Conservation (phyloP, 2,113 vertebrate species). For the Chaetodon auriga region DNA sequence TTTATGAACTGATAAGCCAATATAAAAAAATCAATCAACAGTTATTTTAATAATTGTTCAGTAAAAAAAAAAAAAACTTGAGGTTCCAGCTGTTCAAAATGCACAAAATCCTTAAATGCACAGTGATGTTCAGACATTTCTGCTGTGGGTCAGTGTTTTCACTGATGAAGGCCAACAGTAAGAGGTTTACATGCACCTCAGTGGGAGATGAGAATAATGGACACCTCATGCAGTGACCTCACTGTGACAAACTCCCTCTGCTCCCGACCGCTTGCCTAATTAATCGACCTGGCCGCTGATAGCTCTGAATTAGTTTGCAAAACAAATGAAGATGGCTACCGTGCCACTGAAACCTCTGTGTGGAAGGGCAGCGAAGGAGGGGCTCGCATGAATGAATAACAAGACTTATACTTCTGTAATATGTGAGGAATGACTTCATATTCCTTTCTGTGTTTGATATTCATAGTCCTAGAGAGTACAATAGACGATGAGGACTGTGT, state of each 20-base stretch:
- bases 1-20: background rate
- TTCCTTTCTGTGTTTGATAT: background rate
- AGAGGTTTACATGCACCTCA: slow-evolving; percentile 24
- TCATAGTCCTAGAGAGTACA: background rate
- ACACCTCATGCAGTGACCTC: slow-evolving; percentile 50
- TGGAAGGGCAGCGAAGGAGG: slow-evolving; percentile 10
- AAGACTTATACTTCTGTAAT: background rate
- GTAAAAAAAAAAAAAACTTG: background rate
- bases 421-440: background rate
- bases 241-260: slow-evolving; percentile 51
- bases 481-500: background rate
- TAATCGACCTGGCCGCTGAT: slow-evolving; percentile 70
- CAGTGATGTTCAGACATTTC: background rate
- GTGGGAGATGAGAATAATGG: slow-evolving; percentile 51
- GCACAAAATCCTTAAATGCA: background rate
- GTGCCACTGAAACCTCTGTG: slow-evolving; percentile 37
- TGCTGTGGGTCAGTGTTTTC: background rate
- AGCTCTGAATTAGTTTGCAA: slow-evolving; percentile 76
- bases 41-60: no score
- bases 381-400: slow-evolving; percentile 22
- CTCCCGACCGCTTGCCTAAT: slow-evolving; percentile 63
- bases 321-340: slow-evolving; percentile 64
- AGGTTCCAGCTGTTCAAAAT: background rate
- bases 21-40: background rate
- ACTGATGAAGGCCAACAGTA: background rate